Evolutionary conservation across 2,888 invertebrate genomes (phyloP).

Genomic region (Exocentrus adspersus): DNA sequence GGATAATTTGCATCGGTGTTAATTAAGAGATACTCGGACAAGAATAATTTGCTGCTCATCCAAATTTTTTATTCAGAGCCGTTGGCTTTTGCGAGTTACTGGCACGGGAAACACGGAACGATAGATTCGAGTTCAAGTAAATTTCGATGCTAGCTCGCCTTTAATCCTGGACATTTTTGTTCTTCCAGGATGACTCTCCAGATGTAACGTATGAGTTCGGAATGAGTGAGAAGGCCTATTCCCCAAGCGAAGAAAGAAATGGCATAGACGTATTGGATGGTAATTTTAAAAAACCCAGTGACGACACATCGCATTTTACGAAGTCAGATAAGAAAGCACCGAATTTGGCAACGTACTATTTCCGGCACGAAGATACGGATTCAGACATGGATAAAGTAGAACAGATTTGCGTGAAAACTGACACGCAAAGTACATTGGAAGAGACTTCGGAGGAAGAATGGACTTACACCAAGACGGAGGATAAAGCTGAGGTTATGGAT

Average conservation of each 20-base stretch:
- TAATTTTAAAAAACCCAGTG: constrained; percentile 33
- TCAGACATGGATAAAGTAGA: constrained; percentile 74
- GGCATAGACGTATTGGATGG: constrained; percentile 44
- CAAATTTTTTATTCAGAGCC: too few relatives aligned
- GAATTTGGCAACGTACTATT: constrained; percentile 86
- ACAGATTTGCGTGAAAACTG: constrained; percentile 37
- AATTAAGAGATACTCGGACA: too few relatives aligned
- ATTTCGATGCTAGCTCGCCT: too few relatives aligned
- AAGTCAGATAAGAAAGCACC: constrained; percentile 81
- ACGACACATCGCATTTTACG: constrained; percentile 59
- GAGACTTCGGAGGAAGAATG: constrained; percentile 77
- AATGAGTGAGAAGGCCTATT: constrained; percentile 49
- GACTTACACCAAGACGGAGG: constrained; percentile 68
- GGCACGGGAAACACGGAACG: too few relatives aligned
- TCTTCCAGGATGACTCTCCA: constrained; percentile 50
- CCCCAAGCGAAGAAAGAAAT: constrained; percentile 31
- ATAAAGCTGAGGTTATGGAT: constrained; percentile 12
- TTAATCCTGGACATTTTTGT: too few relatives aligned
- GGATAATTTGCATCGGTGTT: not conserved
- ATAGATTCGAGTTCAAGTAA: too few relatives aligned
- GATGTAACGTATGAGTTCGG: constrained; percentile 48
- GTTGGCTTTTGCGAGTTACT: too few relatives aligned
- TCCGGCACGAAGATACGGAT: constrained; percentile 87
- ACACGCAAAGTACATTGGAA: constrained; percentile 61
- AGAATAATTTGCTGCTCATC: too few relatives aligned